Conservation (phyloP, 2,888 invertebrate genomes). For the Lasioglossum pauxillum region DNA sequence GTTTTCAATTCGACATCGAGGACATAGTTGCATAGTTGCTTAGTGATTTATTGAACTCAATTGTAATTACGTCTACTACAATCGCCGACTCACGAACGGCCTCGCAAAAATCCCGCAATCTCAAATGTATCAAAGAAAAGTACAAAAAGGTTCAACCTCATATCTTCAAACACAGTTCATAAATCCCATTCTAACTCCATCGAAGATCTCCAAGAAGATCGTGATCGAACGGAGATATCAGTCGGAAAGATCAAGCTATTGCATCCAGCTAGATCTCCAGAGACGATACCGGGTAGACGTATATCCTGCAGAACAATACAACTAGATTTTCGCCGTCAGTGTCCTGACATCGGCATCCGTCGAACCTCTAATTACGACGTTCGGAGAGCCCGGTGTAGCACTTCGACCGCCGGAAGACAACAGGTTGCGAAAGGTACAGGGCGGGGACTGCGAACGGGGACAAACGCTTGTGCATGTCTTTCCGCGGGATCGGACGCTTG, state of each 20-base stretch:
- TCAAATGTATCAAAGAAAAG: not conserved
- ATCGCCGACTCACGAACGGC: no score
- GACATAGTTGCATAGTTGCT: not conserved
- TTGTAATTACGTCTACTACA: no score
- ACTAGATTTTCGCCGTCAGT: slow-evolving; percentile 24
- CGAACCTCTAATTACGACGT: slow-evolving; percentile 42
- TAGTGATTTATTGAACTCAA: not conserved
- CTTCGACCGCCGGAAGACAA: slow-evolving; percentile 43
- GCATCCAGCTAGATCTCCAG: not conserved
- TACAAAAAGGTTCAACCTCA: not conserved
- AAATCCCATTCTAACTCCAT: not conserved
- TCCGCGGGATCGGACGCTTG: slow-evolving; percentile 25
- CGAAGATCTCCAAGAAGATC: not conserved
- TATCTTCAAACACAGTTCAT: not conserved
- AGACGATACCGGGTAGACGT: not conserved
- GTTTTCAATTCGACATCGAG: not conserved
- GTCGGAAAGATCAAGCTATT: not conserved
- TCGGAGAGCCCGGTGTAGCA: not conserved
- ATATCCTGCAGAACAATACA: not conserved
- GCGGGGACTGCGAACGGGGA: slow-evolving; percentile 1
- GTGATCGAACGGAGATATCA: not conserved
- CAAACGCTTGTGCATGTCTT: slow-evolving; percentile 22
- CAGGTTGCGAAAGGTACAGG: slow-evolving; percentile 33
- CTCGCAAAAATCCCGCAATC: not conserved
- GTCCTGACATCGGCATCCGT: slow-evolving; percentile 2